phyloP scores from a whole-genome alignment of 2,113 vertebrate genomes.

The Osmerus mordax region DNA sequence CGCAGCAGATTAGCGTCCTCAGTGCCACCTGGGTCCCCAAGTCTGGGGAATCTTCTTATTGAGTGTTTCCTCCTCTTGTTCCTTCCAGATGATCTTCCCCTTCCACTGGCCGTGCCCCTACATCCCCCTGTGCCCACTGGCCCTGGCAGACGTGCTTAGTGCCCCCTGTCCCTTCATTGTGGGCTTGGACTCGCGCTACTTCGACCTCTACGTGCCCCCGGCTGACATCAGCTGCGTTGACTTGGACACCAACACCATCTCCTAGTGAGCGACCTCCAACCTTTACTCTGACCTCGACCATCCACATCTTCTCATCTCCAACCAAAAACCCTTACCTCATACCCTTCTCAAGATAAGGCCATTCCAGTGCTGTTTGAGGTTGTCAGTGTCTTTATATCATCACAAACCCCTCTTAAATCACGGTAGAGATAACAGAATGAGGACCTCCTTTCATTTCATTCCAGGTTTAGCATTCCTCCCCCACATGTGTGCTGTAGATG shows the following conservation, averaged over 20 bases:
- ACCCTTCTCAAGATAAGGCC: background rate
- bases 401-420: conserved; percentile 35
- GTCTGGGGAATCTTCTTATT: background rate
- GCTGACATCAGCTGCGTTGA: conserved; percentile 96
- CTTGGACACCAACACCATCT: conserved; percentile 98
- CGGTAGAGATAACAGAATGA: background rate
- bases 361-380: conserved; percentile 14
- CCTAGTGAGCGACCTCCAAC: conserved; percentile 82
- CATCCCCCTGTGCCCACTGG: conserved; percentile 94
- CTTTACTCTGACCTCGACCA: background rate
- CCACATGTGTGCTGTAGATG: conserved; percentile 34
- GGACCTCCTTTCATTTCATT: too few relatives aligned
- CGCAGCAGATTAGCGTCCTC: background rate
- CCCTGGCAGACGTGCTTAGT: conserved; percentile 93
- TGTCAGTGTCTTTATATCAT: conserved; percentile 22
- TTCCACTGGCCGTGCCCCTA: conserved; percentile 99
- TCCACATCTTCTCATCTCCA: background rate
- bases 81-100: conserved; percentile 94
- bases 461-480: background rate
- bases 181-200: conserved; percentile 96
- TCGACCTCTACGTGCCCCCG: conserved; percentile 95
- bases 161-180: conserved; percentile 97
- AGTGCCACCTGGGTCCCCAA: background rate
- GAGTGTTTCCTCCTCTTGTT: conserved; percentile 25
- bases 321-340: background rate